Evolutionary conservation across 1,140 invertebrate species (phyloP).

Genomic region (Adelges cooleyi): DNA sequence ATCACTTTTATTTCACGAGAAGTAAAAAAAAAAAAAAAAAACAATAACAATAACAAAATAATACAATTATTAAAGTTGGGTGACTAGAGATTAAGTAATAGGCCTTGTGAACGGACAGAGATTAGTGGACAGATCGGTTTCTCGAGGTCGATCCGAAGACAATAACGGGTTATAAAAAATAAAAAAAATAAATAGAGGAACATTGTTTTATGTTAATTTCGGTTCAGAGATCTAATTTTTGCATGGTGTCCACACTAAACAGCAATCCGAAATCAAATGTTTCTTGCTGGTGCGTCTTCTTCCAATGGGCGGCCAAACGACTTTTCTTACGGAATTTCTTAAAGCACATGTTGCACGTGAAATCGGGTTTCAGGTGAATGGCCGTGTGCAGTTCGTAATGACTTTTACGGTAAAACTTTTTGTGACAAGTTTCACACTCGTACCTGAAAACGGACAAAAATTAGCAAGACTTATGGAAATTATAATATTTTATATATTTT

Average conservation of each 20-base stretch:
- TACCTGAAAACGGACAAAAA: slow-evolving; percentile 31
- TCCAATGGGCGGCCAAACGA: slow-evolving; percentile 40
- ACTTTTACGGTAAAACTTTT: slow-evolving; percentile 41
- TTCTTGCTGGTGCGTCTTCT: slow-evolving; percentile 37
- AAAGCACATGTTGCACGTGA: slow-evolving; percentile 40
- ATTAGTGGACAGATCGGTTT: no score
- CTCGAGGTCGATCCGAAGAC: no score
- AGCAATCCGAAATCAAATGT: slow-evolving; percentile 36
- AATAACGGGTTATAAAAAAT: no score
- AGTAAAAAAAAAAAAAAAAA: no score
- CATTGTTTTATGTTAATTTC: no score
- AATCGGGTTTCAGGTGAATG: slow-evolving; percentile 40
- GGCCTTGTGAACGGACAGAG: no score
- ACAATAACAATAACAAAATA: no score
- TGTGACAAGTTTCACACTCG: slow-evolving; percentile 39
- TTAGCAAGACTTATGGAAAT: neutral
- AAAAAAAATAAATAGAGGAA: no score
- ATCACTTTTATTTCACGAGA: no score
- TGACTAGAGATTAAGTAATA: no score
- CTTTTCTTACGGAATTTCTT: slow-evolving; percentile 41
- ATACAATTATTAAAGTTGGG: no score
- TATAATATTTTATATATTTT: no score
- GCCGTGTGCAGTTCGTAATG: slow-evolving; percentile 41
- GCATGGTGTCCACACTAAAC: neutral
- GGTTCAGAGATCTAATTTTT: slow-evolving; percentile 11